Evolutionary conservation across 2,888 invertebrate genomes (phyloP).

Genomic region (Zelleria hepariella): DNA sequence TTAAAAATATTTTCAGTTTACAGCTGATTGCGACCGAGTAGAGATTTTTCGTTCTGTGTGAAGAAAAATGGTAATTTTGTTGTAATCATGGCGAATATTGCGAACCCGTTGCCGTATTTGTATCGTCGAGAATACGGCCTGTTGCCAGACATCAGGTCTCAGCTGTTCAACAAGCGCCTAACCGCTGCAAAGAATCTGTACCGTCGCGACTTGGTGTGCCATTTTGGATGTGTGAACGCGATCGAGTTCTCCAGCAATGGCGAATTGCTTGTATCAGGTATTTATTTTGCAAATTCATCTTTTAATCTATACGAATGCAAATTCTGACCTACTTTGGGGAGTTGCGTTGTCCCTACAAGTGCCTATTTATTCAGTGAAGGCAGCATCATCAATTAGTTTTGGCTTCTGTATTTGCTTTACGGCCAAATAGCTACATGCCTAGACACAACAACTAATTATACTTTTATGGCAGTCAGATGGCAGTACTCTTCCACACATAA

Average conservation of each 20-base stretch:
- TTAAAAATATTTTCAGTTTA: constrained; percentile 23
- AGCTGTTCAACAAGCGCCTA: constrained; percentile 74
- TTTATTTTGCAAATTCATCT: neutral
- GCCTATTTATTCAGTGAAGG: neutral
- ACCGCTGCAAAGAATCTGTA: constrained; percentile 81
- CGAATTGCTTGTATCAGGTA: constrained; percentile 90
- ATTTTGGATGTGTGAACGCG: constrained; percentile 97
- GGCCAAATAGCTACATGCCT: too few relatives aligned
- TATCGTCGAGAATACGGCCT: constrained; percentile 75
- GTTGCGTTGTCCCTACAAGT: neutral
- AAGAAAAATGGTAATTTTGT: constrained; percentile 14
- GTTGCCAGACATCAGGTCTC: constrained; percentile 69
- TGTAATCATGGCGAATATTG: constrained; percentile 52
- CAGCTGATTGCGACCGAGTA: constrained; percentile 53
- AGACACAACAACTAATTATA: too few relatives aligned
- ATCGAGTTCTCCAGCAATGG: constrained; percentile 94
- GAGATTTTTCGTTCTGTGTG: constrained; percentile 28
- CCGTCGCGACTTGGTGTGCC: constrained; percentile 87
- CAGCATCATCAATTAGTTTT: too few relatives aligned
- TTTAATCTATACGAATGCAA: neutral
- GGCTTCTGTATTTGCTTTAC: too few relatives aligned
- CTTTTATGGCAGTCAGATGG: too few relatives aligned
- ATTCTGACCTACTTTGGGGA: neutral
- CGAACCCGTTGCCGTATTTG: constrained; percentile 74
- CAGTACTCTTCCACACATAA: too few relatives aligned